These are phyloP conservation scores for Scaptomyza graminum DNA, from an alignment of 1,140 invertebrate species.

Conservation along the genomic window DNA sequence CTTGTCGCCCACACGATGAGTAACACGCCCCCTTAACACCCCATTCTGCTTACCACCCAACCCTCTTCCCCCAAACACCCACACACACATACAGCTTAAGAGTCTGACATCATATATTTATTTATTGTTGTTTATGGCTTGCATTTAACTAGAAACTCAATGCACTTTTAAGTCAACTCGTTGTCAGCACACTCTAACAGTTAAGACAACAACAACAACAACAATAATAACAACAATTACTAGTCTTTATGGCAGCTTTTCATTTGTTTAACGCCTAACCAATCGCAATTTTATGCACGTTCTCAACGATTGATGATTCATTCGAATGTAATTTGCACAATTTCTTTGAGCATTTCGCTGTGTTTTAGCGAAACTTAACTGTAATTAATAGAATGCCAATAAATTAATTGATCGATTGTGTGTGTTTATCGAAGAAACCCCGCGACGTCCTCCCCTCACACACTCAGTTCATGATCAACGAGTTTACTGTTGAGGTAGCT, in stretches of 20 bases:
- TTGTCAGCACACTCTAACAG: conserved; percentile 51
- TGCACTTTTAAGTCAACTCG: conserved; percentile 74
- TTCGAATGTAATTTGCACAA: conserved; percentile 7
- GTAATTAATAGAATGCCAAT: conserved; percentile 64
- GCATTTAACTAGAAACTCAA: conserved; percentile 61
- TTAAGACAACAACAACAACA: conserved; percentile 35
- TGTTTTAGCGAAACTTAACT: conserved; percentile 43
- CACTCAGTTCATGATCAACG: conserved; percentile 15
- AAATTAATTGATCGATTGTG: conserved; percentile 42
- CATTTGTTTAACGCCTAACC: neutral
- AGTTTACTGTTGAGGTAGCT: conserved; percentile 22
- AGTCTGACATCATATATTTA: conserved; percentile 67
- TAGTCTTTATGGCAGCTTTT: neutral
- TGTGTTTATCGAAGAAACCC: too few relatives aligned
- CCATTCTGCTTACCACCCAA: neutral
- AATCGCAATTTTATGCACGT: conserved; percentile 7
- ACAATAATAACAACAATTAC: conserved; percentile 6
- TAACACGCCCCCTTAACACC: conserved; percentile 16
- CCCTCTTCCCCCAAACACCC: neutral
- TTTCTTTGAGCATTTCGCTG: neutral
- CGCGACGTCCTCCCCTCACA: too few relatives aligned
- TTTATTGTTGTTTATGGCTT: conserved; percentile 50
- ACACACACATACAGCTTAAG: conserved; percentile 15
- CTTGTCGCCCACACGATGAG: conserved; percentile 66
- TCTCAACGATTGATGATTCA: conserved; percentile 39